Conservation (phyloP, 2,888 invertebrate genomes). For the Ophonus ardosiacus region DNA sequence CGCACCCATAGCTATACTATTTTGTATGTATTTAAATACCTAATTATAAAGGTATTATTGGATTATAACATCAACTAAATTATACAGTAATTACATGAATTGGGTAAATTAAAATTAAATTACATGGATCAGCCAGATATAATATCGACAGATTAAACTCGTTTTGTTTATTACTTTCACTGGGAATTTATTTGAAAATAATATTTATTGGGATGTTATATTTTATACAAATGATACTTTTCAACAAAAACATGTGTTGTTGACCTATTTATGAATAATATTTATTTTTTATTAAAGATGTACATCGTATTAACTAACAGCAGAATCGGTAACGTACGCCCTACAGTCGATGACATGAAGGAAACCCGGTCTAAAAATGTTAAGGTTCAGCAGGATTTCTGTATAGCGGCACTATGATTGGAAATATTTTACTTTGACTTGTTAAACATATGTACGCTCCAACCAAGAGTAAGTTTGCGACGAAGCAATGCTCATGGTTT, state of each 20-base stretch:
- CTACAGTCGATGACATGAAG: no score
- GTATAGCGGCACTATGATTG: no score
- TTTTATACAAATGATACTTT: constrained; percentile 14
- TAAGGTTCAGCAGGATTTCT: no score
- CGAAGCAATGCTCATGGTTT: no score
- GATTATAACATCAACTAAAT: constrained; percentile 37
- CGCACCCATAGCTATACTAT: background rate
- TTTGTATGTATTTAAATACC: constrained; percentile 25
- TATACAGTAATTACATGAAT: constrained; percentile 44
- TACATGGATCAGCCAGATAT: constrained; percentile 36
- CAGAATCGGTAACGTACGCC: background rate
- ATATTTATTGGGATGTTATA: background rate
- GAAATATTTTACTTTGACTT: no score
- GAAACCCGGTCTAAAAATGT: no score
- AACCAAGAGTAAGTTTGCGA: no score
- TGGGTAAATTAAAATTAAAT: constrained; percentile 43
- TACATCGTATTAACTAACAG: background rate
- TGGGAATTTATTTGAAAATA: constrained; percentile 27
- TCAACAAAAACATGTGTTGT: background rate
- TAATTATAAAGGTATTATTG: constrained; percentile 28
- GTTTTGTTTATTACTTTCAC: constrained; percentile 36
- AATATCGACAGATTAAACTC: constrained; percentile 38
- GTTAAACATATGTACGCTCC: no score
- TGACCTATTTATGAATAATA: background rate
- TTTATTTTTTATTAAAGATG: background rate